Percentiles rank a stretch among this genome's conserved stretches.
phyloP scores from a whole-genome alignment of 2,888 invertebrate genomes.

The Liopterus haemorrhoidalis region DNA sequence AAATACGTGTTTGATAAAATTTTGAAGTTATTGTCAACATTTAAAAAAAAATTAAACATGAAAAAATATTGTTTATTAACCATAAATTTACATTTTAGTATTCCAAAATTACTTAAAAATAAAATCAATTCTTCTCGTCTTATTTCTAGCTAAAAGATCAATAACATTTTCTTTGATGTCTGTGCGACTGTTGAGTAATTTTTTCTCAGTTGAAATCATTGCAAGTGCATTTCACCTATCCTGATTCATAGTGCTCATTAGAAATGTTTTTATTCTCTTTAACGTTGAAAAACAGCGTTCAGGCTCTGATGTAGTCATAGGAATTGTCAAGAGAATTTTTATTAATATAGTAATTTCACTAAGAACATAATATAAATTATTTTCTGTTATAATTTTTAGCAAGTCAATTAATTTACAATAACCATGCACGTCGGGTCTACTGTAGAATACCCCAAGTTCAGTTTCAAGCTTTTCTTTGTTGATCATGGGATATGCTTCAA shows the following conservation, averaged over 20 bases:
- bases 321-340: background rate
- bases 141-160: background rate
- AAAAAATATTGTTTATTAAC: too few relatives aligned
- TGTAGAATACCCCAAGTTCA: background rate
- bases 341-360: background rate
- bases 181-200: background rate
- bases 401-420: background rate
- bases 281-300: conserved; percentile 7
- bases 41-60: too few relatives aligned
- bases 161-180: background rate
- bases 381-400: too few relatives aligned
- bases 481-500: conserved; percentile 3
- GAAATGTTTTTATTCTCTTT: conserved; percentile 1
- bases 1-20: too few relatives aligned
- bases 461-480: conserved; percentile 1
- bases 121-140: background rate
- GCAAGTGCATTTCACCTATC: background rate
- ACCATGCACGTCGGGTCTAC: background rate
- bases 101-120: too few relatives aligned
- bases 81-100: too few relatives aligned
- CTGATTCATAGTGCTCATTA: background rate
- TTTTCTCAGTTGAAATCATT: conserved; percentile 1
- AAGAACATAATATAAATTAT: too few relatives aligned
- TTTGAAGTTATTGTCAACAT: too few relatives aligned
- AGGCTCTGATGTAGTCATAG: conserved; percentile 1